A percentile compares a stretch with the other conserved stretches of the same genome.
phyloP scores from a whole-genome alignment of 1,140 invertebrate species.

The Drosophila dunni region DNA sequence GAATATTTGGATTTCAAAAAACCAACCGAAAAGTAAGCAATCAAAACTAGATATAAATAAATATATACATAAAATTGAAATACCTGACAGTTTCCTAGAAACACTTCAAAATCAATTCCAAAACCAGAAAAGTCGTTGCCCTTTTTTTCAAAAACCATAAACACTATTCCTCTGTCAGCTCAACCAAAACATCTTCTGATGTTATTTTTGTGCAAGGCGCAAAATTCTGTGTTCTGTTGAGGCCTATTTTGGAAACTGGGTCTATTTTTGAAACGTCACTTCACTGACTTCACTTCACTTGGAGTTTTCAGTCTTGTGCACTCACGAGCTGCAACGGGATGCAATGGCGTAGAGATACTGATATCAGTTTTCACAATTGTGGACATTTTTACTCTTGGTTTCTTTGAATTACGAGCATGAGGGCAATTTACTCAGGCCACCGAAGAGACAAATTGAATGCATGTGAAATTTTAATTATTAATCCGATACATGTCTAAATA shows the following conservation, averaged over 20 bases:
- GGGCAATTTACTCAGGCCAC: too few relatives aligned
- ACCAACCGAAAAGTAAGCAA: conserved; percentile 34
- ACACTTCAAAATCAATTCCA: conserved; percentile 8
- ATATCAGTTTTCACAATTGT: conserved; percentile 47
- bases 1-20: conserved; percentile 37
- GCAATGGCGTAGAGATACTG: background rate
- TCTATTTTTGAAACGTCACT: conserved; percentile 43
- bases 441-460: too few relatives aligned
- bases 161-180: conserved; percentile 34
- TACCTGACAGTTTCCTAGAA: background rate
- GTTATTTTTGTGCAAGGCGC: conserved; percentile 68
- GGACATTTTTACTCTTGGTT: background rate
- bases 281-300: conserved; percentile 34
- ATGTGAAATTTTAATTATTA: too few relatives aligned
- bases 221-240: conserved; percentile 52
- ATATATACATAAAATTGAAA: background rate
- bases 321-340: conserved; percentile 9
- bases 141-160: conserved; percentile 66
- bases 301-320: conserved; percentile 8
- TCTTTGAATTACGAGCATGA: too few relatives aligned
- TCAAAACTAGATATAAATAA: background rate
- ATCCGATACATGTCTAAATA: too few relatives aligned
- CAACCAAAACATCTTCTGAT: conserved; percentile 25
- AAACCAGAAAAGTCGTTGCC: conserved; percentile 64
- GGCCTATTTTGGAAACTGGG: conserved; percentile 48